Percentiles rank a stretch among this genome's conserved stretches.
Evolutionary conservation across 1,140 invertebrate genomes (phyloP).

Genomic region (Drosophila yakuba): DNA sequence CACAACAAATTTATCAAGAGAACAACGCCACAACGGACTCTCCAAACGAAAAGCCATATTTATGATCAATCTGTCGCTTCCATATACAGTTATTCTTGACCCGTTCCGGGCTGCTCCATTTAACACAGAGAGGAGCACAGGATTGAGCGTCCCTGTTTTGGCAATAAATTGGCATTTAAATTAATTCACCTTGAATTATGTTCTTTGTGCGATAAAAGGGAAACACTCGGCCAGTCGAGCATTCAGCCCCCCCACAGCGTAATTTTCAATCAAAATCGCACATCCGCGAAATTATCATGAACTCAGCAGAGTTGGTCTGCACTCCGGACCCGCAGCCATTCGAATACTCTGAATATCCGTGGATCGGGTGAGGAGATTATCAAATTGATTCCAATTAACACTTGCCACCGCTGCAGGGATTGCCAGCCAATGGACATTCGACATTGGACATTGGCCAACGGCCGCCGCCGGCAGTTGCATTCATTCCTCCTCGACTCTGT

Average conservation of each 20-base stretch:
- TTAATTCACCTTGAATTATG: conserved; percentile 84
- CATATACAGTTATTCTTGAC: conserved; percentile 53
- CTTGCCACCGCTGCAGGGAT: conserved; percentile 79
- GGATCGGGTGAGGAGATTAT: conserved; percentile 69
- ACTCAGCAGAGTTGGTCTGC: conserved; percentile 59
- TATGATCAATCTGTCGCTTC: conserved; percentile 68
- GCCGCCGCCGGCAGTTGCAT: conserved; percentile 35
- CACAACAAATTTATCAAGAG: conserved; percentile 33
- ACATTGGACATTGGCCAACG: conserved; percentile 22
- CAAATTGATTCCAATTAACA: conserved; percentile 85
- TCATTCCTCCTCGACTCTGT: conserved; percentile 30
- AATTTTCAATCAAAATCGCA: conserved; percentile 83
- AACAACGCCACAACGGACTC: conserved; percentile 1
- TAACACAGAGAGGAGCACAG: conserved; percentile 31
- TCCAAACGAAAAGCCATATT: conserved; percentile 40
- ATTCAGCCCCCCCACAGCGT: conserved; percentile 75
- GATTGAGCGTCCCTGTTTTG: conserved; percentile 46
- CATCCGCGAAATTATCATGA: conserved; percentile 82
- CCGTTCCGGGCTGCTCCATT: conserved; percentile 42
- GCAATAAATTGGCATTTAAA: conserved; percentile 85
- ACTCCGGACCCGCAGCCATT: conserved; percentile 6
- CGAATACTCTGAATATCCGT: conserved; percentile 4
- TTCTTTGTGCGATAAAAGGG: conserved; percentile 50
- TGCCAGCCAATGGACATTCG: conserved; percentile 23
- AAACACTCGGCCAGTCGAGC: conserved; percentile 14